These are phyloP conservation scores for Stigmatopora argus DNA, from an alignment of 2,113 vertebrate genomes.

Conservation along the genomic window DNA sequence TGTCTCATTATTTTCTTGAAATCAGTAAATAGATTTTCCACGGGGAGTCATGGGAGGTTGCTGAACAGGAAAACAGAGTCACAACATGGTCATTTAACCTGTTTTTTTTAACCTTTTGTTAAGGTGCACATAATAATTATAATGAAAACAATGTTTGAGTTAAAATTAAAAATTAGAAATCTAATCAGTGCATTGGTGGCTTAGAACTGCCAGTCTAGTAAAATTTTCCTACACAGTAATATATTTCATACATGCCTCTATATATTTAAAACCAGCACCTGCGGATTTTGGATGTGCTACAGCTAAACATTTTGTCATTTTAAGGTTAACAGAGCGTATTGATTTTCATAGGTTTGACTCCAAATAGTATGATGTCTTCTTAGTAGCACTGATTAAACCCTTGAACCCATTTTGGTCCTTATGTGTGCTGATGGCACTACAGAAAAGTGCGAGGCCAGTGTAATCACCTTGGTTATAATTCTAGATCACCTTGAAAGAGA, in stretches of 20 bases:
- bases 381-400: conserved; percentile 70
- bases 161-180: conserved; percentile 27
- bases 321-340: conserved; percentile 67
- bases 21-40: too few relatives aligned
- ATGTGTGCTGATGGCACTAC: conserved; percentile 59
- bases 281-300: conserved; percentile 36
- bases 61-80: too few relatives aligned
- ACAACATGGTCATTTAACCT: too few relatives aligned
- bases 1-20: too few relatives aligned
- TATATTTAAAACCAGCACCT: conserved; percentile 46
- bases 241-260: conserved; percentile 32
- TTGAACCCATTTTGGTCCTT: conserved; percentile 59
- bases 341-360: conserved; percentile 74
- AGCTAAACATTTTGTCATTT: conserved; percentile 67
- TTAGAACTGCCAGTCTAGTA: conserved; percentile 36
- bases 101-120: too few relatives aligned
- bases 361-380: conserved; percentile 72
- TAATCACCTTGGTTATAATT: neutral
- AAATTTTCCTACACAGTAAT: conserved; percentile 36
- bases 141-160: neutral
- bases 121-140: neutral
- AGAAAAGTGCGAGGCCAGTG: conserved; percentile 37
- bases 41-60: too few relatives aligned
- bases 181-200: conserved; percentile 27
- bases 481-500: conserved; percentile 19